Evolutionary conservation across 2,888 invertebrate species (phyloP), one percentile per base, ranked within the genome.

Genomic region (Chromoteleia sp.): DNA sequence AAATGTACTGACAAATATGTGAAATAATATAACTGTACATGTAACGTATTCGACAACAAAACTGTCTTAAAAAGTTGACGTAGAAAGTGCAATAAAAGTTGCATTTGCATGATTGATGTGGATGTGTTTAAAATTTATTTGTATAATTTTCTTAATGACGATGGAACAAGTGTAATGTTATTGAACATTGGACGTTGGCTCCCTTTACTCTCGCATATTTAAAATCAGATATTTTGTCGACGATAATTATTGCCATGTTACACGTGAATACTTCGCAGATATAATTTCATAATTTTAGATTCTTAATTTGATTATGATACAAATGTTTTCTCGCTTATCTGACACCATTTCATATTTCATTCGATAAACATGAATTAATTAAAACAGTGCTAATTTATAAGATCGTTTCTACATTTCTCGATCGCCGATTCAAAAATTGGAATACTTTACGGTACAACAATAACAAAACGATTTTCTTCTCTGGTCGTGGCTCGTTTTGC

Each of bases 161-260:
- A 25, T 30, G 36, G 33, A 29, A 61, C 33, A 21, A 43, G 17
- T 52, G 50, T 71, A 71, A 50, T 39, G 2, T 43, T 63, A 50
- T 71, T 71, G 59, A 50, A 59, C 70, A 71, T 71, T 71, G 59
- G 17, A 50, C 59, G 17, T 50, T 54, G 67, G 30, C 14, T 67
- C 7, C 8, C 4, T 12, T n/a, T 19, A 10, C 43, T 25, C 21
- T 30, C 8, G 33, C n/a, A 0, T 3, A 61, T 30, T 73, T 48
- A 15, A 63, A 25, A 65, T 56, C 58, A 19, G 67, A 75, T 54
- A 52, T 63, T 61, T 71, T n/a, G n/a, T n/a, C 36, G 0, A 0
- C 7, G 50, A 59, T 59, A 59, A 52, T 50, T 29, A 59, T 50
- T 14, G 10, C 5, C 19, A 14, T 33, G 0, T 43, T 25, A 45